These are phyloP conservation scores for Syngnathus floridae DNA, from an alignment of 2,113 vertebrate genomes.

Conservation along the genomic window DNA sequence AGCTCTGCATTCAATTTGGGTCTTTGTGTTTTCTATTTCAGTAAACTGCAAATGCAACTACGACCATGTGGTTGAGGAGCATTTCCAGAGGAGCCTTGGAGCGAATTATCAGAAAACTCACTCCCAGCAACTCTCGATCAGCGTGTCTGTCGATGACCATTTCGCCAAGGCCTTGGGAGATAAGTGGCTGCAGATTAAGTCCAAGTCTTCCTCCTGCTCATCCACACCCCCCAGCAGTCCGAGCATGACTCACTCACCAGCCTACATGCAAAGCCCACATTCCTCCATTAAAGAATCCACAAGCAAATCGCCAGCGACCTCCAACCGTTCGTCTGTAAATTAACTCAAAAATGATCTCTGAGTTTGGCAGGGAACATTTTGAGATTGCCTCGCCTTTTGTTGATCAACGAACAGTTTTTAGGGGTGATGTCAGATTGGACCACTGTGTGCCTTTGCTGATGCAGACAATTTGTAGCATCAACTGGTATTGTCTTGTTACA, in stretches of 20 bases:
- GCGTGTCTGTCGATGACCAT: slow-evolving; percentile 76
- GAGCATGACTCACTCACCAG: slow-evolving; percentile 60
- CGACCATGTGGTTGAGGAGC: slow-evolving; percentile 72
- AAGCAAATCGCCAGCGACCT: slow-evolving; percentile 40
- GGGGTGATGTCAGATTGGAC: slow-evolving; percentile 23
- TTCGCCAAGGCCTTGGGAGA: slow-evolving; percentile 77
- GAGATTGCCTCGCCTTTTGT: slow-evolving; percentile 31
- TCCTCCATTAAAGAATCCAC: slow-evolving; percentile 49
- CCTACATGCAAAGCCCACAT: slow-evolving; percentile 53
- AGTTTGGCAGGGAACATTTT: slow-evolving; percentile 37
- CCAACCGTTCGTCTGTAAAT: slow-evolving; percentile 59
- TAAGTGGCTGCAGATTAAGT: slow-evolving; percentile 73
- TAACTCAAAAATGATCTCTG: slow-evolving; percentile 31
- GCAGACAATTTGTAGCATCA: slow-evolving; percentile 44
- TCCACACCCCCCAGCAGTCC: slow-evolving; percentile 68
- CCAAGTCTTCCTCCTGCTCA: slow-evolving; percentile 67
- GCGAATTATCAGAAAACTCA: slow-evolving; percentile 59
- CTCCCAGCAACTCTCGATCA: slow-evolving; percentile 67
- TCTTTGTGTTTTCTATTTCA: slow-evolving; percentile 28
- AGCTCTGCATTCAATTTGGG: slow-evolving; percentile 11
- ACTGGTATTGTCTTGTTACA: slow-evolving; percentile 29
- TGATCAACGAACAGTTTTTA: slow-evolving; percentile 27
- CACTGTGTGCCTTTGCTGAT: slow-evolving; percentile 10
- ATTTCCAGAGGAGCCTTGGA: slow-evolving; percentile 75
- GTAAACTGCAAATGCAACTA: slow-evolving; percentile 56